Percentiles rank a stretch among this genome's conserved stretches.
Conservation (phyloP, 92 coral and sea anemone genomes). For the Actinostola sp. region DNA sequence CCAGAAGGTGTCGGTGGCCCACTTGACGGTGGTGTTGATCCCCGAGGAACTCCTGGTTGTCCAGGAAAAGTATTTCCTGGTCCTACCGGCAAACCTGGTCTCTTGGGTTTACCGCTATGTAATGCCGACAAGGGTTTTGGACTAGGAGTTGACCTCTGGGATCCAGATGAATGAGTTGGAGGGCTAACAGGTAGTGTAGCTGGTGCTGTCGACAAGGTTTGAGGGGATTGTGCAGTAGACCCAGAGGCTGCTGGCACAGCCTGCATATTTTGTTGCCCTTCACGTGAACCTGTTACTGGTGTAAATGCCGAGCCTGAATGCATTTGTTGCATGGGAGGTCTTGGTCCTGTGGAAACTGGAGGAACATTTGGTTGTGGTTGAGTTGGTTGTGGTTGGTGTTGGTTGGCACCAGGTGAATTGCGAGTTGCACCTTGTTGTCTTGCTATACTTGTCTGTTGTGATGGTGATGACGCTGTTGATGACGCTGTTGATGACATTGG, state of each 20-base stretch:
- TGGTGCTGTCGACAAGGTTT: slow-evolving; percentile 2
- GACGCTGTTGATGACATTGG: not conserved
- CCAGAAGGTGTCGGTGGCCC: slow-evolving; percentile 71
- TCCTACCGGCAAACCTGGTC: slow-evolving; percentile 61
- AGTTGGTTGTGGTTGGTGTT: not conserved
- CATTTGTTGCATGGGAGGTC: slow-evolving; percentile 11
- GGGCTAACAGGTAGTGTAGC: slow-evolving; percentile 32
- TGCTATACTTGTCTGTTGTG: slow-evolving; percentile 9
- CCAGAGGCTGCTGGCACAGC: not conserved
- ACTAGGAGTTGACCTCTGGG: slow-evolving; percentile 41
- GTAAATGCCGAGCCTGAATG: slow-evolving; percentile 37
- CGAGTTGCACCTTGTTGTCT: slow-evolving; percentile 4
- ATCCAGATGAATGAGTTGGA: slow-evolving; percentile 50
- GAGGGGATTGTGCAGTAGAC: not conserved
- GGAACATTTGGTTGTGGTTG: slow-evolving; percentile 2
- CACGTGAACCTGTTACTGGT: slow-evolving; percentile 8
- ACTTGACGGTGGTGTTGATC: slow-evolving; percentile 49
- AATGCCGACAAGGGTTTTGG: slow-evolving; percentile 82
- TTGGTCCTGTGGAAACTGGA: not conserved
- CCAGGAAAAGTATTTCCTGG: slow-evolving; percentile 45
- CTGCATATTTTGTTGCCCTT: not conserved
- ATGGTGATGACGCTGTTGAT: slow-evolving; percentile 5
- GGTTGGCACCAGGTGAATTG: slow-evolving; percentile 3
- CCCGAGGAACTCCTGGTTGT: slow-evolving; percentile 37
- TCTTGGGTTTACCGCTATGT: slow-evolving; percentile 79